Evolutionary conservation across 2,113 vertebrate species (phyloP).

Genomic region (Anolis carolinensis): DNA sequence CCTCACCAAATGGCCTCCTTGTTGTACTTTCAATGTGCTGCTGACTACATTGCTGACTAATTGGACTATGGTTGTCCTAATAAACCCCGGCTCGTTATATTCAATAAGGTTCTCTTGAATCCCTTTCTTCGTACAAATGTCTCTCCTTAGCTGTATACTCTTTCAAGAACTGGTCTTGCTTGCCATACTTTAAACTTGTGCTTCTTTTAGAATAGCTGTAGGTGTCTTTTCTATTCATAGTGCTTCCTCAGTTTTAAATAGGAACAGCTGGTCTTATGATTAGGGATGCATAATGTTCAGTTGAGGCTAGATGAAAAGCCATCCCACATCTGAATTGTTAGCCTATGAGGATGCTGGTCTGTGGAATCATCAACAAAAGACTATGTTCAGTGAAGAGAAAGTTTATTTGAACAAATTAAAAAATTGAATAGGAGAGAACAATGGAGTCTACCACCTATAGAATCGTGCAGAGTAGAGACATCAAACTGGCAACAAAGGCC

Average conservation of each 20-base stretch:
- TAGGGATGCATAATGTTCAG: not conserved
- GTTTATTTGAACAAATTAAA: not conserved
- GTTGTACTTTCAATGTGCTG: not conserved
- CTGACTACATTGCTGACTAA: not conserved
- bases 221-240: slow-evolving; percentile 20
- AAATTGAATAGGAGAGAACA: too few species aligned
- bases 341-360: not conserved
- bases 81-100: not conserved
- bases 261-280: not conserved
- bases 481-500: too few species aligned
- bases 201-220: not conserved
- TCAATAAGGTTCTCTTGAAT: not conserved
- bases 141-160: not conserved
- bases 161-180: not conserved
- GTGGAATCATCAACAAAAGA: too few species aligned
- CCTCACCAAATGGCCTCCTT: not conserved
- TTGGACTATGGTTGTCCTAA: not conserved
- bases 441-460: too few species aligned
- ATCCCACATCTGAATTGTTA: not conserved
- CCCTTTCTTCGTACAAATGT: not conserved
- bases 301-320: not conserved
- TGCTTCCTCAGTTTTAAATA: not conserved
- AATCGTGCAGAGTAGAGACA: too few species aligned
- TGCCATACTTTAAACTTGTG: not conserved
- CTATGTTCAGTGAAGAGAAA: not conserved